These are phyloP conservation scores for Rhinella marina DNA, from an alignment of 2,797 vertebrate species.

Conservation along the genomic window DNA sequence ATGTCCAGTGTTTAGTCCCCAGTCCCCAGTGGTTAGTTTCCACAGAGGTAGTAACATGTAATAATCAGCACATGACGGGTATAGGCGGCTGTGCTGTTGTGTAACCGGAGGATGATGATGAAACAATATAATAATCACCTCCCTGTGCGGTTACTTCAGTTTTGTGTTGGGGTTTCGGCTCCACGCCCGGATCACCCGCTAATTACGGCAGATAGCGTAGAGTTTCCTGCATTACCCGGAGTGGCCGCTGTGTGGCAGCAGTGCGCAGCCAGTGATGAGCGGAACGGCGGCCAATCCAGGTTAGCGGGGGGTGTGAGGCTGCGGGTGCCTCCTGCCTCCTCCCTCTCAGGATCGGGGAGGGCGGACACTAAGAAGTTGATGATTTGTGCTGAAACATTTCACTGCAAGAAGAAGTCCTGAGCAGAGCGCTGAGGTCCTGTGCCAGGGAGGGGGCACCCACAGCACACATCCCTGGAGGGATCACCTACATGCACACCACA, in stretches of 20 bases:
- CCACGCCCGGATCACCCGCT: neutral
- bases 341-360: neutral
- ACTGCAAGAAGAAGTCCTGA: neutral
- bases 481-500: no score
- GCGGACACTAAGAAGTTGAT: neutral
- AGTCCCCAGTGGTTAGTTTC: no score
- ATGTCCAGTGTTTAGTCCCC: neutral
- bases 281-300: slow-evolving; percentile 24
- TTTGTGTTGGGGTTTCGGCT: neutral
- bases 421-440: neutral
- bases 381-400: neutral
- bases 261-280: neutral
- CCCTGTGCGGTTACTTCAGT: neutral
- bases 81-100: no score
- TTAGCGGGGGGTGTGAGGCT: slow-evolving; percentile 11
- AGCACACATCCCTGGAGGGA: no score
- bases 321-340: neutral
- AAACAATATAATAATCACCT: neutral
- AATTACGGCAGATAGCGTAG: neutral
- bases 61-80: neutral
- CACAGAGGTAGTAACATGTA: neutral
- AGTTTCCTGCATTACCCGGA: neutral
- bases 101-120: neutral
- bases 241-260: slow-evolving; percentile 20
- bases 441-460: neutral